Base-by-base conservation (phyloP, 2,113 vertebrate species). In the Colinus virginianus region DNA sequence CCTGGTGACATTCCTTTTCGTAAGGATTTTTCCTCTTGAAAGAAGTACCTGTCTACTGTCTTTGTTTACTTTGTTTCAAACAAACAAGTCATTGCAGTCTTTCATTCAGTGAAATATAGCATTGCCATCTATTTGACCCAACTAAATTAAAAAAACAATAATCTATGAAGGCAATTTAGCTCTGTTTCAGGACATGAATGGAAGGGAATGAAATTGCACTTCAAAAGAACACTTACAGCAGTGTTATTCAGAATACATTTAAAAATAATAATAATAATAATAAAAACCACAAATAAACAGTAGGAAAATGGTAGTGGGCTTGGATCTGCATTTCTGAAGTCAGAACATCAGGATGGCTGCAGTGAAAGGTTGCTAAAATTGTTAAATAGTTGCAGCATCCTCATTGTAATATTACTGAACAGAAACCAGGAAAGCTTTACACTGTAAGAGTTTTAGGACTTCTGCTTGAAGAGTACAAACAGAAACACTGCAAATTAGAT, bases 121-220 rank as follows among this genome's bases (percentile, higher is more conserved):
- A 78, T 40, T 87, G 56, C 72, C 61, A 92, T 53, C 56, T 88
- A 64, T 88, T 80, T 85, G 76, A 94, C 68, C 26, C 61, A 91
- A 63, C 28, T 83, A 91, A 93, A 86, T 83, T 78, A 53, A 84
- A 63, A 82, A 85, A 82, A 34, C 46, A 82, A 58, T 84, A 82
- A 90, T 67, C 75, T 80, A 79, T 13, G 11, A 77, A 91, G 43
- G 28, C 83, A 93, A 95, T 95, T 83, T 74, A 91, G 22, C 42
- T 63, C 6, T 28, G 22, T 92, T 91, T 91, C 61, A 78, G 88
- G 83, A 84, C 86, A 58, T 46, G 26, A 30, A 85, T 42, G 72
- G 53, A 92, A 80, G 69, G 68, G n/a, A 70, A 81, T 90, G 67
- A 87, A 87, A 75, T 42, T 95, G 59, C 61, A 84, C 80, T 86